Evolutionary conservation across 1,140 invertebrate species (phyloP), one percentile per base, ranked within the genome.

Genomic region (Forficula auricularia): DNA sequence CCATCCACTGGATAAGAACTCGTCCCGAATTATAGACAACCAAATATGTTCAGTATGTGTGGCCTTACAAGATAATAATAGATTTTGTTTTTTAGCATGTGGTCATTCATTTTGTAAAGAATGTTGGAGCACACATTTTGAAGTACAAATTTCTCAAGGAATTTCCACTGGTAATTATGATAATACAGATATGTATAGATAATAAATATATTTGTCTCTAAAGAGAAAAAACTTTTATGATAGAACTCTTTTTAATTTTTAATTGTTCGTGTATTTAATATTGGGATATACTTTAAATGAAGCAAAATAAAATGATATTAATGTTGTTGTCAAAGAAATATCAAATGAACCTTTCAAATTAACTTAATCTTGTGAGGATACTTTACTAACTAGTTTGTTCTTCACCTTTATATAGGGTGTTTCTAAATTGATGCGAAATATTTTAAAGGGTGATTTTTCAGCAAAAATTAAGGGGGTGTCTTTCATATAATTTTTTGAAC

Each of bases 71-170:
- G 45, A 66, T 7, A 47, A 55, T 6, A 71, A 74, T 19, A 76
- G 75, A 53, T 86, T 87, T 58, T 75, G 74, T 58, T 74, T 73
- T 44, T 65, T 96, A 33, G 73, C 79, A 8, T 98, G 92, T 68
- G 79, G 82, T 10, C 91, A 98, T 63, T 73, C 72, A 31, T 97
- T 94, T 64, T 97, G 92, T 60, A 83, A 81, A 60, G 82, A 89
- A 45, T 97, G 92, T 61, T 96, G 92, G 92, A 76, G 77, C 47
- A 84, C 76, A 65, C 86, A 92, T 68, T 94, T 96, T 65, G 87
- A 94, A 71, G 79, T 89, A 51, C 90, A 96, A 72, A 88, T 98
- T 53, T 77, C 73, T 60, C 83, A 88, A 66, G 87, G 88, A 55
- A 69, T 74, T 44, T 77, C 75, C 13, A 78, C 74, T 54, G 68